Evolutionary conservation across 2,113 vertebrate species (phyloP).

Genomic region (Probosciger aterrimus): DNA sequence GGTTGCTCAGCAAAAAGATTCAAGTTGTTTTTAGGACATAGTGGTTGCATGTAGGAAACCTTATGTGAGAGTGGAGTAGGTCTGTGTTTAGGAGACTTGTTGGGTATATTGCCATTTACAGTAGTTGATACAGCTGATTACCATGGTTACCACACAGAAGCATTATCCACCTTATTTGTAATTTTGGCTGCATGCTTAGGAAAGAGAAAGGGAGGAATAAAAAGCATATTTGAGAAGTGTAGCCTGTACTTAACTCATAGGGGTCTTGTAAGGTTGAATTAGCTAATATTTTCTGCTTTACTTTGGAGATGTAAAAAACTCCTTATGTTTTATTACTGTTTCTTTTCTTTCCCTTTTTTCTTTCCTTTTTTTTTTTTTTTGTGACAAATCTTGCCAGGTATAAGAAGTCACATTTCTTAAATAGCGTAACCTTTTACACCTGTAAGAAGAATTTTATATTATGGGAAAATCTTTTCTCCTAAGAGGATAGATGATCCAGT

Average conservation of each 20-base stretch:
- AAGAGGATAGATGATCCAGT: neutral
- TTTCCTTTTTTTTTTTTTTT: neutral
- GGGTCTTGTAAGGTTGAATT: constrained; percentile 57
- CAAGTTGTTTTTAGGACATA: neutral
- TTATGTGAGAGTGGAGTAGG: neutral
- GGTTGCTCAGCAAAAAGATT: neutral
- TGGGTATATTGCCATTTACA: constrained; percentile 39
- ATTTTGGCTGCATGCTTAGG: constrained; percentile 54
- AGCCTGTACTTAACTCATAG: constrained; percentile 48
- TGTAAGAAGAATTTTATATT: neutral
- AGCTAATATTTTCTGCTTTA: constrained; percentile 52
- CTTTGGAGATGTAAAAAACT: constrained; percentile 29
- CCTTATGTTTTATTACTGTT: constrained; percentile 35
- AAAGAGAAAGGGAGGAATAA: constrained; percentile 19
- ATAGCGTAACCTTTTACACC: constrained; percentile 18
- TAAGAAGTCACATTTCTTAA: constrained; percentile 22
- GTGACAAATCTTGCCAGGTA: neutral
- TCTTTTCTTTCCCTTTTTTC: neutral
- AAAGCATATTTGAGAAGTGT: constrained; percentile 31
- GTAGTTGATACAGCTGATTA: constrained; percentile 65
- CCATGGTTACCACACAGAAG: constrained; percentile 68
- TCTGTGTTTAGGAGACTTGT: constrained; percentile 4
- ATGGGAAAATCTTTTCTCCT: neutral
- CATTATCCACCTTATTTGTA: constrained; percentile 63
- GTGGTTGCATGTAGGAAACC: neutral